Conservation (phyloP, 1,140 invertebrate species). For the Lithobius niger region DNA sequence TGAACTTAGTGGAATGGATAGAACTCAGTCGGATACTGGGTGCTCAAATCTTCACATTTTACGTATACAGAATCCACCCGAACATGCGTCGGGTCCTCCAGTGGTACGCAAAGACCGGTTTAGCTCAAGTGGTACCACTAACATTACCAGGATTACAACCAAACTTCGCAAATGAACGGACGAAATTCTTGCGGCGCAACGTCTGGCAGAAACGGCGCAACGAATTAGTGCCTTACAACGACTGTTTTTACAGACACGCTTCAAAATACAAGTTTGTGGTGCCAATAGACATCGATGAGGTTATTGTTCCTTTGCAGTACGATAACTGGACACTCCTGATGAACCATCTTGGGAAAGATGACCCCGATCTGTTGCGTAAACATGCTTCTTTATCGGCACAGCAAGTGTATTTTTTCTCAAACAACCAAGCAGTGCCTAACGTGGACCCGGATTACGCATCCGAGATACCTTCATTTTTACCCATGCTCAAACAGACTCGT, state of each 20-base stretch:
- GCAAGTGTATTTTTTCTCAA: constrained; percentile 49
- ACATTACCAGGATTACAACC: constrained; percentile 39
- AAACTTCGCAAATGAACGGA: constrained; percentile 26
- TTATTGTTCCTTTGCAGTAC: constrained; percentile 45
- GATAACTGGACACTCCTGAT: constrained; percentile 42
- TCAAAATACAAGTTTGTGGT: constrained; percentile 45
- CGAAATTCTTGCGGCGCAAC: constrained; percentile 33
- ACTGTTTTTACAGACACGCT: constrained; percentile 54
- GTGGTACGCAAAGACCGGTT: constrained; percentile 37
- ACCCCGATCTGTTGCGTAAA: constrained; percentile 28
- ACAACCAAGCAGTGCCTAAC: no score
- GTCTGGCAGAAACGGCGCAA: constrained; percentile 53
- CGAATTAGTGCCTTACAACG: constrained; percentile 58
- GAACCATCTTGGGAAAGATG: constrained; percentile 25
- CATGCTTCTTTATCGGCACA: constrained; percentile 46
- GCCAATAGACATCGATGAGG: constrained; percentile 55
- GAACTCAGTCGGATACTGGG: constrained; percentile 49
- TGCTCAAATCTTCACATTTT: constrained; percentile 47
- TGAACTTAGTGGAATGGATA: constrained; percentile 49
- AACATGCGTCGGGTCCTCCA: constrained; percentile 39
- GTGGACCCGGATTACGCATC: not conserved
- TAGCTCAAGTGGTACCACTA: constrained; percentile 39
- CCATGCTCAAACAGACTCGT: constrained; percentile 22
- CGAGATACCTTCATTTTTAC: constrained; percentile 19
- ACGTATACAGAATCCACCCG: constrained; percentile 42